These are phyloP conservation scores for Cylloceria caligata DNA, from an alignment of 2,888 invertebrate genomes.

Conservation along the genomic window DNA sequence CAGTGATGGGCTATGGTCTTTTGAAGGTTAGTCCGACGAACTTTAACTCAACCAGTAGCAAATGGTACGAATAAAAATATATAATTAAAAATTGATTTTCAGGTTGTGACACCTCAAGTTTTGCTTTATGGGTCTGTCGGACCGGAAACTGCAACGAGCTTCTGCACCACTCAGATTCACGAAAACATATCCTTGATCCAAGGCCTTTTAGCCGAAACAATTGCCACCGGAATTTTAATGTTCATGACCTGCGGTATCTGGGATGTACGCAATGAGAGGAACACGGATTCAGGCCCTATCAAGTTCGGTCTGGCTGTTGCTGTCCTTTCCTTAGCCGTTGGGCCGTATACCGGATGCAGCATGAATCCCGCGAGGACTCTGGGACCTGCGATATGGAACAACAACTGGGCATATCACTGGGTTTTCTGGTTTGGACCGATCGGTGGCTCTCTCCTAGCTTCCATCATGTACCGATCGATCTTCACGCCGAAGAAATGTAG, in stretches of 20 bases:
- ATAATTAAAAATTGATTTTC: no score
- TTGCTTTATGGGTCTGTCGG: slow-evolving; percentile 64
- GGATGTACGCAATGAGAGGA: slow-evolving; percentile 89
- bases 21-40: slow-evolving; percentile 85
- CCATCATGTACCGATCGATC: slow-evolving; percentile 84
- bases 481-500: slow-evolving; percentile 55
- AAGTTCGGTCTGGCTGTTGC: slow-evolving; percentile 89
- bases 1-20: slow-evolving; percentile 89
- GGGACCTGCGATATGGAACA: slow-evolving; percentile 90
- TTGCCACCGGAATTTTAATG: slow-evolving; percentile 88
- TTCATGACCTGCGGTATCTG: slow-evolving; percentile 89
- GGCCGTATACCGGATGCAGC: slow-evolving; percentile 89
- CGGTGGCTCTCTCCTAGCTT: slow-evolving; percentile 82
- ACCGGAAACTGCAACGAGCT: slow-evolving; percentile 21
- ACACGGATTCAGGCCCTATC: slow-evolving; percentile 88
- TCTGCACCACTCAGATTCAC: slow-evolving; percentile 76
- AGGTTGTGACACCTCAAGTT: slow-evolving; percentile 80
- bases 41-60: neutral
- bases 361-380: slow-evolving; percentile 91
- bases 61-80: no score
- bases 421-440: slow-evolving; percentile 90
- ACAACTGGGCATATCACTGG: slow-evolving; percentile 89
- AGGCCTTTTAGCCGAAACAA: slow-evolving; percentile 88
- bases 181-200: slow-evolving; percentile 80
- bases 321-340: slow-evolving; percentile 88